Evolutionary conservation across 2,888 invertebrate genomes (phyloP).

Genomic region (Alitta virens): DNA sequence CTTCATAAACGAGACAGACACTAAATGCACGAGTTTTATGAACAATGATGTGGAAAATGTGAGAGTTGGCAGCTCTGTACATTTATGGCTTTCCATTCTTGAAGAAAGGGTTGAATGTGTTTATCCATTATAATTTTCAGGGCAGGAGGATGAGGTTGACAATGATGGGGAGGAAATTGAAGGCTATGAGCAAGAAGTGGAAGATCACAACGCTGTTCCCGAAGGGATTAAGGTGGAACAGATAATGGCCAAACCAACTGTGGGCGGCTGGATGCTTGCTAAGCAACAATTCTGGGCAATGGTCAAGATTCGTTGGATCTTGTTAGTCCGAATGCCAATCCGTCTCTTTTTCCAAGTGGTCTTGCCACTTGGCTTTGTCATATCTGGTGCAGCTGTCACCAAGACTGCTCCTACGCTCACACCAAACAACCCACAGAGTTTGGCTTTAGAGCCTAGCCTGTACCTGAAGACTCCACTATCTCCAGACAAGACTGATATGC

Average conservation of each 20-base stretch:
- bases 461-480: background rate
- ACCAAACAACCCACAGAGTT: background rate
- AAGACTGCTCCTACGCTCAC: background rate
- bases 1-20: no score
- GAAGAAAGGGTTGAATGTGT: no score
- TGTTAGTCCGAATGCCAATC: background rate
- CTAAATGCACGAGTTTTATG: no score
- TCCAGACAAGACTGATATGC: background rate
- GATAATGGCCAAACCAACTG: background rate
- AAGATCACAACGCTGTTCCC: background rate
- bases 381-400: background rate
- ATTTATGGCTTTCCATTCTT: no score
- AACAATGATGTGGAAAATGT: no score
- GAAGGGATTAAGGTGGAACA: background rate
- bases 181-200: slow-evolving; percentile 4
- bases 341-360: slow-evolving; percentile 4
- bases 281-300: slow-evolving; percentile 36
- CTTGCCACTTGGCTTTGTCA: slow-evolving; percentile 16
- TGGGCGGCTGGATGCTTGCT: no score
- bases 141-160: no score
- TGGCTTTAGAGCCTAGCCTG: background rate
- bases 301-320: slow-evolving; percentile 32
- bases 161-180: no score
- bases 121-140: no score
- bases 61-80: no score